These are phyloP conservation scores for Orthosia gracilis DNA, from an alignment of 2,888 invertebrate genomes.

Conservation along the genomic window DNA sequence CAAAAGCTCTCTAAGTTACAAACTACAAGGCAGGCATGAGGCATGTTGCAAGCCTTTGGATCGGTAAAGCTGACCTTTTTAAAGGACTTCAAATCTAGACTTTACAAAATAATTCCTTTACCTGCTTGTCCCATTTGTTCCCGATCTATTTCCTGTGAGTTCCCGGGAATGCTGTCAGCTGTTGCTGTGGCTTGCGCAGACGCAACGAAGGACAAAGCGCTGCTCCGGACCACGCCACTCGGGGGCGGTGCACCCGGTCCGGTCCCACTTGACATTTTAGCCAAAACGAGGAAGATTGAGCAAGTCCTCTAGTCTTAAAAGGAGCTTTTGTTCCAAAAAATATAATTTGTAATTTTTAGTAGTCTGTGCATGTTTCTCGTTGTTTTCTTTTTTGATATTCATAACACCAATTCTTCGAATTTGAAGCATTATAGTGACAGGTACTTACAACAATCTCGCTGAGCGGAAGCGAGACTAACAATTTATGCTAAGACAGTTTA, in stretches of 20 bases:
- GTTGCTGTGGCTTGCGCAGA: conserved; percentile 77
- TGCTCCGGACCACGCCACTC: conserved; percentile 81
- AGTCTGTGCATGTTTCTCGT: conserved; percentile 52
- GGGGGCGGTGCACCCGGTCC: conserved; percentile 70
- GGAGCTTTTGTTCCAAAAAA: conserved; percentile 11
- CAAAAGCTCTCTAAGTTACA: not conserved
- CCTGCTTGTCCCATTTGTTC: conserved; percentile 76
- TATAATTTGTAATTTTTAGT: conserved; percentile 19
- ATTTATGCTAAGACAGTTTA: conserved; percentile 7
- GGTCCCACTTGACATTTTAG: conserved; percentile 75
- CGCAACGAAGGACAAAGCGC: conserved; percentile 84
- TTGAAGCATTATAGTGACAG: conserved; percentile 9
- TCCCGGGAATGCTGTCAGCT: conserved; percentile 62
- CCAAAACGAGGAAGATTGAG: not conserved
- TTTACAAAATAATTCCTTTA: conserved; percentile 50
- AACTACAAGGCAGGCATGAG: not conserved
- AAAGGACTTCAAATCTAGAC: not conserved
- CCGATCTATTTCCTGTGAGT: conserved; percentile 67
- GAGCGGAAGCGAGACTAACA: conserved; percentile 20
- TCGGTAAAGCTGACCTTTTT: not conserved
- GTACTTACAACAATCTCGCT: accelerated
- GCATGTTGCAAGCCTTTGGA: too few relatives aligned
- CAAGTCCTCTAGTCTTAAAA: conserved; percentile 16
- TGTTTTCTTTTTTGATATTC: conserved; percentile 34
- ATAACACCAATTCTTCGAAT: not conserved